Percentiles rank a stretch among this genome's conserved stretches.
These are phyloP conservation scores for Bujurquina vittata DNA, from an alignment of 2,113 vertebrate genomes.

Conservation along the genomic window DNA sequence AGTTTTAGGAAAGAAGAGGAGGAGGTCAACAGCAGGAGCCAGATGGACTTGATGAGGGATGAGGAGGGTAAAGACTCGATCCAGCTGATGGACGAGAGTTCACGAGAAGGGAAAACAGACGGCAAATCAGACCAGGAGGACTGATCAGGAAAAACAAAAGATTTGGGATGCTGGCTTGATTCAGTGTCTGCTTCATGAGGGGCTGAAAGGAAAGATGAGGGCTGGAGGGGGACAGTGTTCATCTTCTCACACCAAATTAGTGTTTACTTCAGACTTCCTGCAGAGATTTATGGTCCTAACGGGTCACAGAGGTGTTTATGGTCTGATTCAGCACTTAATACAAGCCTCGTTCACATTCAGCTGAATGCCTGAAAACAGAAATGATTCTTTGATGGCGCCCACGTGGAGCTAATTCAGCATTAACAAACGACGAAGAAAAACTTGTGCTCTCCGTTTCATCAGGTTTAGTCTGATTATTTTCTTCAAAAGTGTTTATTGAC, in stretches of 20 bases:
- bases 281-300: not conserved
- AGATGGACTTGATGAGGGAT: slow-evolving; percentile 87
- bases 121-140: slow-evolving; percentile 91
- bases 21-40: slow-evolving; percentile 88
- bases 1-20: slow-evolving; percentile 88
- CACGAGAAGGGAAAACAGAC: slow-evolving; percentile 91
- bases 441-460: not conserved
- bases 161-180: slow-evolving; percentile 70
- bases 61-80: slow-evolving; percentile 81
- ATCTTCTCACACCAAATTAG: not conserved
- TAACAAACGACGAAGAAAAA: not conserved
- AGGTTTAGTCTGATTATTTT: not conserved
- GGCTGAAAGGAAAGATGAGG: not conserved
- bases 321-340: not conserved
- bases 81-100: slow-evolving; percentile 91
- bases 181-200: slow-evolving; percentile 7
- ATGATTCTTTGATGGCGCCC: not conserved
- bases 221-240: not conserved
- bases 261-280: not conserved
- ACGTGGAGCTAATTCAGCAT: not conserved
- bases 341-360: not conserved
- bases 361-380: not conserved
- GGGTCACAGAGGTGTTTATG: not conserved
- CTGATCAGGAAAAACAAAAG: slow-evolving; percentile 81
- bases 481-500: not conserved